Evolutionary conservation across 2,888 invertebrate species (phyloP), one percentile per base, ranked within the genome.

Genomic region (Yponomeuta plumbellus): DNA sequence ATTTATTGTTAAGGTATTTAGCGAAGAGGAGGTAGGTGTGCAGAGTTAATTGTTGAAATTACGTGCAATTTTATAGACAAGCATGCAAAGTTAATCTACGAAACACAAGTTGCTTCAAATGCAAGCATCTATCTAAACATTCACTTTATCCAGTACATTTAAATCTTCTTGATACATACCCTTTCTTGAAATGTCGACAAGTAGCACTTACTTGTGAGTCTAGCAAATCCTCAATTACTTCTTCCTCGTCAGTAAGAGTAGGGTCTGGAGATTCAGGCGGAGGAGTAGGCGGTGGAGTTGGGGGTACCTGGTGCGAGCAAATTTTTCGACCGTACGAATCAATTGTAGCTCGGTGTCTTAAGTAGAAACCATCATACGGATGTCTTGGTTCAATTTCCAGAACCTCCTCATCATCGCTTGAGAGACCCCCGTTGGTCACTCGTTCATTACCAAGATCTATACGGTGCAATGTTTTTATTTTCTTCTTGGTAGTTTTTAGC

Each of bases 291-390:
- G 86, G 77, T 26, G 85, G 84, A 22, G 82, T 78, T 21, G 83
- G 83, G 58, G 87, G 87, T 69, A 91, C 79, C 80, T 91, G 86
- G 70, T 91, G 89, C 17, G 83, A 79, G 72, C 91, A 91, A 66
- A 90, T 76, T 75, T 91, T 91, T 66, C 81, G 81, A 66, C 90
- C 90, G 40, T 76, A 78, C 20, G 84, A 74, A 71, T 91, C 87
- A 71, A 91, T 78, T 63, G 86, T 86, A 44, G 76, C 73, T 73
- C 76, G 81, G 72, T 92, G 92, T 70, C 85, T 81, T 72, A 92
- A 79, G 70, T 91, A 92, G 74, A 83, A 92, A 22, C 86, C 88
- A 72, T 92, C 92, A 69, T 92, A 92, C 6, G 91, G 91, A 72
- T 92, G 92, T 69, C 91, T 81, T n/a, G 91, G 91, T 17, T 66